These are phyloP conservation scores for Poeciliopsis turrubarensis DNA, from an alignment of 2,113 vertebrate species.

Conservation along the genomic window DNA sequence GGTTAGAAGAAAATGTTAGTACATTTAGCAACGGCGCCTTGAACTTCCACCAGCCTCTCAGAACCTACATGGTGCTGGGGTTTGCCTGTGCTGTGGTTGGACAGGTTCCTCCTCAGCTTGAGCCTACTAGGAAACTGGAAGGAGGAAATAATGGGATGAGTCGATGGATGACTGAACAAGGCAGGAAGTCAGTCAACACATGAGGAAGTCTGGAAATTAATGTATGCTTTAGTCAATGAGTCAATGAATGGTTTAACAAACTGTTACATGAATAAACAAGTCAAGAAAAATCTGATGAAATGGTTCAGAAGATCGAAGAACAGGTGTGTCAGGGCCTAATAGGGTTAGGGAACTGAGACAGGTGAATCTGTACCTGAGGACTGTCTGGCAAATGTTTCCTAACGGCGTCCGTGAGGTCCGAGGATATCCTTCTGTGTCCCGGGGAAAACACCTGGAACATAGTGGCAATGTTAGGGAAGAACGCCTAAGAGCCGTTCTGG, in stretches of 20 bases:
- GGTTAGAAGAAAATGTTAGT: neutral
- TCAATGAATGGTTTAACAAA: no score
- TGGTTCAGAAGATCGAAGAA: neutral
- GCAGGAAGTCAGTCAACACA: neutral
- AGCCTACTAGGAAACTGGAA: conserved; percentile 56
- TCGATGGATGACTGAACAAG: neutral
- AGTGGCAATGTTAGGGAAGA: neutral
- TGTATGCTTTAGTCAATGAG: no score
- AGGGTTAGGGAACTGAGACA: neutral
- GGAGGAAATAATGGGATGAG: conserved; percentile 27
- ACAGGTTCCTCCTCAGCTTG: conserved; percentile 71
- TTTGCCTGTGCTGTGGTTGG: conserved; percentile 61
- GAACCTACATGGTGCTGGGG: conserved; percentile 65
- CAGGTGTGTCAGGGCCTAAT: neutral
- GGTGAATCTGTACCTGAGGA: conserved; percentile 48
- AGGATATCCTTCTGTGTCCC: conserved; percentile 67
- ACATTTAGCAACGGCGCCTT: neutral
- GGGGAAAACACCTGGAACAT: conserved; percentile 59
- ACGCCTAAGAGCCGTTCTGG: neutral
- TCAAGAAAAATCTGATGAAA: neutral
- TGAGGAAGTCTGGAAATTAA: neutral
- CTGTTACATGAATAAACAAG: neutral
- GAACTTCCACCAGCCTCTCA: conserved; percentile 32
- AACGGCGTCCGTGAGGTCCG: conserved; percentile 56
- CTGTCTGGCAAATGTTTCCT: conserved; percentile 62